Evolutionary conservation across 2,888 invertebrate genomes (phyloP).

Genomic region (Tetramorium bicarinatum): DNA sequence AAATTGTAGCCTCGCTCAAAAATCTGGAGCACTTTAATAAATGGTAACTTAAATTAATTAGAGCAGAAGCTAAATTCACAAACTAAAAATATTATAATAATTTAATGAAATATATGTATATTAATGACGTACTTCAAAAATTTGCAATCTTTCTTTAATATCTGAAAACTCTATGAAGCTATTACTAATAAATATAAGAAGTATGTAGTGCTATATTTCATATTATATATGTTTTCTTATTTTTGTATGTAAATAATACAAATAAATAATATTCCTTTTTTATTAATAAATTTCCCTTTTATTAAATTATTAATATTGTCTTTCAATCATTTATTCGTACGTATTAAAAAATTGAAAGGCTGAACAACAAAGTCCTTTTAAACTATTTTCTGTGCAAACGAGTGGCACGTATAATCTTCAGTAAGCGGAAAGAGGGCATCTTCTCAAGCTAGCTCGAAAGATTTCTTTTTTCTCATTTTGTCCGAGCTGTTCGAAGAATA

Average conservation of each 20-base stretch:
- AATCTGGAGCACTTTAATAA: constrained; percentile 44
- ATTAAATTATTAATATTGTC: background rate
- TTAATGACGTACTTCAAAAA: background rate
- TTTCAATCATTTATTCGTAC: background rate
- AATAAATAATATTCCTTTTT: background rate
- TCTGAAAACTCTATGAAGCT: background rate
- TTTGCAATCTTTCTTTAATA: background rate
- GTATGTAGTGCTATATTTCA: background rate
- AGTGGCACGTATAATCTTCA: background rate
- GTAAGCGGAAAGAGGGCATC: background rate
- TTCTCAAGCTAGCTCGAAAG: constrained; percentile 26
- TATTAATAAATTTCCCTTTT: background rate
- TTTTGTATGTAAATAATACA: background rate
- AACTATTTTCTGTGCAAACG: background rate
- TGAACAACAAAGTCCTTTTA: background rate
- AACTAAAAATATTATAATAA: constrained; percentile 13
- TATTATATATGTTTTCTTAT: background rate
- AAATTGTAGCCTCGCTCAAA: constrained; percentile 23
- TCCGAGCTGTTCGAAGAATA: constrained; percentile 13
- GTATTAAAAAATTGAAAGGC: background rate
- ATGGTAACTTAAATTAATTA: constrained; percentile 26
- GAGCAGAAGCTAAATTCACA: background rate
- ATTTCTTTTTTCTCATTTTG: constrained; percentile 25
- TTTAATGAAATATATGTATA: background rate
- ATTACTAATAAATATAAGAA: background rate